Evolutionary conservation across 2,888 invertebrate genomes (phyloP).

Genomic region (Agrochola lychnidis): DNA sequence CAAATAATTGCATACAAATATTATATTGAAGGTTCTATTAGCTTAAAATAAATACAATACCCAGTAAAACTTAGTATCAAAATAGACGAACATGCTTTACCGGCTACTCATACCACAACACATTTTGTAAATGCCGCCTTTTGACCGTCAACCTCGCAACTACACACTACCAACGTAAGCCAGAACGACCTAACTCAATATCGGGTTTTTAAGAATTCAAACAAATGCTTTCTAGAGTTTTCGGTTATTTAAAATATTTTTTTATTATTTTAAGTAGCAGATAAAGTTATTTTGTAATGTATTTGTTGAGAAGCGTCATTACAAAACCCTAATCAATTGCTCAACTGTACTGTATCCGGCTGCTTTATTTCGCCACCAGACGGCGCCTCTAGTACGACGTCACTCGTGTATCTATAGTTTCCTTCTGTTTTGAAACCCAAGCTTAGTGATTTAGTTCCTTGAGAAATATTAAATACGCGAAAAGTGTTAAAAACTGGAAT

Average conservation of each 20-base stretch:
- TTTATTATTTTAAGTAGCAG: slow-evolving; percentile 37
- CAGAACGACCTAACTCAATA: slow-evolving; percentile 31
- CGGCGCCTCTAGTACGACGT: slow-evolving; percentile 87
- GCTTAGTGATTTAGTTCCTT: slow-evolving; percentile 88
- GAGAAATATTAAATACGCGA: slow-evolving; percentile 81
- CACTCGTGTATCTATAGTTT: slow-evolving; percentile 90
- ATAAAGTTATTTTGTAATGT: slow-evolving; percentile 15
- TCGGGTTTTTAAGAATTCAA: slow-evolving; percentile 23
- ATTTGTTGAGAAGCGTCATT: slow-evolving; percentile 32
- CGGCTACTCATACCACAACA: slow-evolving; percentile 71
- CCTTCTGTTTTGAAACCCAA: slow-evolving; percentile 91
- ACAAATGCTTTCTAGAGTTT: slow-evolving; percentile 3
- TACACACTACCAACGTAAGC: slow-evolving; percentile 73
- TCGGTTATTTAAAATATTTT: slow-evolving; percentile 19
- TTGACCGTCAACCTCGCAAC: slow-evolving; percentile 70
- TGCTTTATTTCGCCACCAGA: slow-evolving; percentile 80
- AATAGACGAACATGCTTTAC: slow-evolving; percentile 59
- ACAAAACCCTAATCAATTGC: slow-evolving; percentile 56
- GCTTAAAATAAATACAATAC: slow-evolving; percentile 3
- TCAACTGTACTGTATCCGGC: slow-evolving; percentile 82
- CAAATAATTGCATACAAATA: slow-evolving; percentile 2
- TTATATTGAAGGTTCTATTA: not conserved
- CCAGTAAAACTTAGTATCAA: slow-evolving; percentile 18
- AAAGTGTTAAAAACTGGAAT: slow-evolving; percentile 81
- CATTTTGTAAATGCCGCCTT: slow-evolving; percentile 78